phyloP scores from a whole-genome alignment of 2,113 vertebrate genomes.

The Tachysurus vachellii region DNA sequence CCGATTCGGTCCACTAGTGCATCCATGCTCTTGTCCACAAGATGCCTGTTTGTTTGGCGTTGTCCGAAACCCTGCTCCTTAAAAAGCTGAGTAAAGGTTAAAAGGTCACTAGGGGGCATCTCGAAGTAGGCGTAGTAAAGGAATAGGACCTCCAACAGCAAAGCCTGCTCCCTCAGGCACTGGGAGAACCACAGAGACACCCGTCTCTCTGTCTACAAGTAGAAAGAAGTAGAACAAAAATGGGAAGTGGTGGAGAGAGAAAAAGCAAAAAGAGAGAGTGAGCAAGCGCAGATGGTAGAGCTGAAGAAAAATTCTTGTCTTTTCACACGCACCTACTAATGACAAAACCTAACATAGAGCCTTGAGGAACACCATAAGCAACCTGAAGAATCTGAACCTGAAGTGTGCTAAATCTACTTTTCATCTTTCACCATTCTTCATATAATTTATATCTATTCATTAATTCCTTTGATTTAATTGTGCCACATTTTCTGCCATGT shows the following conservation, averaged over 20 bases:
- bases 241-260: too few relatives aligned
- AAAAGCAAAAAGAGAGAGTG: neutral
- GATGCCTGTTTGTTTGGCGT: conserved; percentile 91
- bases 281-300: neutral
- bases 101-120: conserved; percentile 84
- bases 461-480: too few relatives aligned
- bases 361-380: neutral
- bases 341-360: neutral
- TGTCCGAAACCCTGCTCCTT: conserved; percentile 94
- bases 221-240: neutral
- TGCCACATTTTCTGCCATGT: too few relatives aligned
- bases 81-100: conserved; percentile 87
- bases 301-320: neutral
- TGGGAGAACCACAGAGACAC: conserved; percentile 94
- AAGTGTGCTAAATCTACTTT: neutral
- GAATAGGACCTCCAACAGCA: conserved; percentile 94
- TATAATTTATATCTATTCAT: too few relatives aligned
- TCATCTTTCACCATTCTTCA: neutral
- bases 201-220: conserved; percentile 87
- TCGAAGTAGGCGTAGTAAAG: conserved; percentile 97
- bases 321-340: neutral
- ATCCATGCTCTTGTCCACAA: conserved; percentile 94
- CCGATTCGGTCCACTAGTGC: conserved; percentile 89
- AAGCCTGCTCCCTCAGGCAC: conserved; percentile 91
- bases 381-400: neutral